Evolutionary conservation across 2,113 vertebrate genomes (phyloP).

Genomic region (Seriola quinqueradiata): DNA sequence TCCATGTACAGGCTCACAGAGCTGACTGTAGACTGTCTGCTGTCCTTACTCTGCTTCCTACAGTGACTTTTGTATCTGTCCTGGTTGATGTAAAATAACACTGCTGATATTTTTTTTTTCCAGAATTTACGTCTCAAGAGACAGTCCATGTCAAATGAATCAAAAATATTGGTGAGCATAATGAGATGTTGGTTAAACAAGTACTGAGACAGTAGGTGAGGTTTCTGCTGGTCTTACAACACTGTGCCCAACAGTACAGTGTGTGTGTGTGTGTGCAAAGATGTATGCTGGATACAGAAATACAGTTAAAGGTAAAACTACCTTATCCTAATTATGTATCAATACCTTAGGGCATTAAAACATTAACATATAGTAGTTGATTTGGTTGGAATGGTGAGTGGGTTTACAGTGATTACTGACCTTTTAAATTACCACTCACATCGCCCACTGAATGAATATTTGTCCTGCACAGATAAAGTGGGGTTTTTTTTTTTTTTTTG

Average conservation of each 20-base stretch:
- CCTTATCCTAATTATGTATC: not conserved
- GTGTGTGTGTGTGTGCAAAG: not conserved
- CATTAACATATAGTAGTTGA: not conserved
- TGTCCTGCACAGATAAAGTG: not conserved
- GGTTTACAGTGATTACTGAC: not conserved
- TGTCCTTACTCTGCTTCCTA: not conserved
- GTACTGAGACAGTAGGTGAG: not conserved
- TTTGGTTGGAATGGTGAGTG: not conserved
- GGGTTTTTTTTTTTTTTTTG: slow-evolving; percentile 1
- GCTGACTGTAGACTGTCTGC: not conserved
- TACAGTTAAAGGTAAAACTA: not conserved
- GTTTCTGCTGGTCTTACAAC: not conserved
- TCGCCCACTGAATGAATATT: slow-evolving; percentile 6
- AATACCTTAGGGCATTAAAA: not conserved
- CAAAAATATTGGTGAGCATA: too few relatives aligned
- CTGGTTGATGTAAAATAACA: too few relatives aligned
- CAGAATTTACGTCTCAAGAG: not conserved
- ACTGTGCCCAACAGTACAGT: not conserved
- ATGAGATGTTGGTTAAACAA: not conserved
- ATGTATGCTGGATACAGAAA: not conserved
- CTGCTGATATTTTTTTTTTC: not conserved
- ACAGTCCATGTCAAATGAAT: not conserved
- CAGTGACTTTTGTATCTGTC: not conserved
- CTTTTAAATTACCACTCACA: not conserved
- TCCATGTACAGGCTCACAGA: too few relatives aligned